phyloP scores from a whole-genome alignment of 2,888 invertebrate species.

The Darwinula stevensoni region DNA sequence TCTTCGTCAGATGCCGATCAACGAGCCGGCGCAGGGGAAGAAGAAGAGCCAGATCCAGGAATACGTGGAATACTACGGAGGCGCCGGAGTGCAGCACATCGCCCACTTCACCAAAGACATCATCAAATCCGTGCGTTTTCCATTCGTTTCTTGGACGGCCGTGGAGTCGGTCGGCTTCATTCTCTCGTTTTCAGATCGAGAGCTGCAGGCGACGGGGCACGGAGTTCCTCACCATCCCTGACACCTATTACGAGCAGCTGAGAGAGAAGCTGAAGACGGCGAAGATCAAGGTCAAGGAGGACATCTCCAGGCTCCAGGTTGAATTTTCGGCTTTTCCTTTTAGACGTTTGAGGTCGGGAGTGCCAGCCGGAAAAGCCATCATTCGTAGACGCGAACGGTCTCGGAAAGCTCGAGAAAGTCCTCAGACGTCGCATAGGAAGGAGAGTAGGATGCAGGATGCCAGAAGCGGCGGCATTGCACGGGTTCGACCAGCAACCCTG shows the following conservation, averaged over 20 bases:
- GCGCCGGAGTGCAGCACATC: slow-evolving; percentile 91
- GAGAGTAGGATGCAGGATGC: too few species aligned
- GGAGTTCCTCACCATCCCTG: slow-evolving; percentile 66
- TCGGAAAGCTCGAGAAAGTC: too few species aligned
- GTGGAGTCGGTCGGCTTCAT: too few species aligned
- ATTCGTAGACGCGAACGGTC: too few species aligned
- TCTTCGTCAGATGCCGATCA: slow-evolving; percentile 71
- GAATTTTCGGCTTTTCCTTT: background rate
- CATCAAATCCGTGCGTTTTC: slow-evolving; percentile 40
- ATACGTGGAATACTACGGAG: slow-evolving; percentile 92
- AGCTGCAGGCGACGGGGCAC: slow-evolving; percentile 52
- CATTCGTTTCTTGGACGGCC: background rate
- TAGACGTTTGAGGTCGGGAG: too few species aligned
- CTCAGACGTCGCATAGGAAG: too few species aligned
- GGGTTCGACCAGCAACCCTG: too few species aligned
- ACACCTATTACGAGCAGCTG: slow-evolving; percentile 60
- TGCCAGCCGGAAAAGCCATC: too few species aligned
- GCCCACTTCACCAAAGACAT: slow-evolving; percentile 86
- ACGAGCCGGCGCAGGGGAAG: slow-evolving; percentile 81
- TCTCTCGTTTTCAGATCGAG: slow-evolving; percentile 13
- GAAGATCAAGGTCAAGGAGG: slow-evolving; percentile 52
- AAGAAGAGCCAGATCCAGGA: slow-evolving; percentile 82
- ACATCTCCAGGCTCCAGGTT: slow-evolving; percentile 36
- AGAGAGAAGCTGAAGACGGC: slow-evolving; percentile 39
- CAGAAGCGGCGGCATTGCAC: too few species aligned